A percentile compares a stretch with the other conserved stretches of the same genome.
Evolutionary conservation across 2,113 vertebrate species (phyloP).

Genomic region (Hydrochoerus hydrochaeris): DNA sequence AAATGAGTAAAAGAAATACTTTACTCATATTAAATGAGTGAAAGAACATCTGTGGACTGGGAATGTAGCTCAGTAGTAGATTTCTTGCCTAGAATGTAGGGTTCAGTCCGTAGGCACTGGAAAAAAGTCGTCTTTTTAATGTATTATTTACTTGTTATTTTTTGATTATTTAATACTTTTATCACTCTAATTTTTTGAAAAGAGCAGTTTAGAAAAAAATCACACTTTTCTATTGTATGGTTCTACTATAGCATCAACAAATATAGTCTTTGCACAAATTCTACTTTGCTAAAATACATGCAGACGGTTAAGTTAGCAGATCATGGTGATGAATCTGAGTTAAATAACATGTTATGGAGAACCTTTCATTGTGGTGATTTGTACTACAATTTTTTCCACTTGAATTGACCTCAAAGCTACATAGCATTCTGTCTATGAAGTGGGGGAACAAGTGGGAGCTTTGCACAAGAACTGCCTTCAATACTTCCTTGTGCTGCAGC

Average conservation of each 20-base stretch:
- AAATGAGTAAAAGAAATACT: background rate
- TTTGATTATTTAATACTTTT: background rate
- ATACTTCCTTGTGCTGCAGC: background rate
- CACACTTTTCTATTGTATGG: background rate
- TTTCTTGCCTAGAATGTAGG: background rate
- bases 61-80: background rate
- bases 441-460: background rate
- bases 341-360: conserved; percentile 70
- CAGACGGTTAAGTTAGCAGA: background rate
- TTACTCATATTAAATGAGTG: background rate
- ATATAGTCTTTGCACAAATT: background rate
- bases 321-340: conserved; percentile 20
- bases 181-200: conserved; percentile 41
- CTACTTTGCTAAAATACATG: background rate
- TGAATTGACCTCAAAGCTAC: conserved; percentile 41
- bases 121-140: background rate
- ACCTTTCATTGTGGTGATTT: conserved; percentile 50
- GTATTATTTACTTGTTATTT: conserved; percentile 1
- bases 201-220: conserved; percentile 5
- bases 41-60: background rate
- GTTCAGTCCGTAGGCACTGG: background rate
- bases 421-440: conserved; percentile 10
- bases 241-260: conserved; percentile 2
- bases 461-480: background rate
- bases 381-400: conserved; percentile 43